Percentiles rank a stretch among this genome's conserved stretches.
Conservation (phyloP, 2,888 invertebrate genomes). For the Plebejus anna region DNA sequence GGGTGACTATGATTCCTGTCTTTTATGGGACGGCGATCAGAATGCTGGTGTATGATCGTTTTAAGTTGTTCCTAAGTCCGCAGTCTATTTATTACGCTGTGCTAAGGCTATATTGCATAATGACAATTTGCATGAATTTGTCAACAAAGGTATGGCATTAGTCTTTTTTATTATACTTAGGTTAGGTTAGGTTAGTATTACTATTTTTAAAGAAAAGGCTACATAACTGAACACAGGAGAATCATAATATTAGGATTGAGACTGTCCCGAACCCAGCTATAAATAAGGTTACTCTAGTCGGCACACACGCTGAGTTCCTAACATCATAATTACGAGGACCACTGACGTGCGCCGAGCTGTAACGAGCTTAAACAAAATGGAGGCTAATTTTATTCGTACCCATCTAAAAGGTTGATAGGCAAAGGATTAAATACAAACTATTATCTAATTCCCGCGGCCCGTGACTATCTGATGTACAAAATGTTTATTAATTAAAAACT, state of each 20-base stretch:
- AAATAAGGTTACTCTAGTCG: slow-evolving; percentile 36
- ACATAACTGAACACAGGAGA: too few relatives aligned
- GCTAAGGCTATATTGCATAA: too few relatives aligned
- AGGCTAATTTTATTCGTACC: slow-evolving; percentile 67
- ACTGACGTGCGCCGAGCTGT: slow-evolving; percentile 76
- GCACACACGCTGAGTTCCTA: slow-evolving; percentile 46
- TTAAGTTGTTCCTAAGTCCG: too few relatives aligned
- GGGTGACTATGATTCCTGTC: slow-evolving; percentile 51
- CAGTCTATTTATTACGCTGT: too few relatives aligned
- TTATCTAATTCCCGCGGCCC: slow-evolving; percentile 28
- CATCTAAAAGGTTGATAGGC: slow-evolving; percentile 59
- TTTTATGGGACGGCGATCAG: background rate
- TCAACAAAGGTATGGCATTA: too few relatives aligned
- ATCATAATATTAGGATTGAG: background rate
- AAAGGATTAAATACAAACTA: slow-evolving; percentile 26
- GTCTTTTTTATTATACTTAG: too few relatives aligned
- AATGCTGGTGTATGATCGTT: background rate
- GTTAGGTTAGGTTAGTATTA: too few relatives aligned
- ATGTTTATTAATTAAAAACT: slow-evolving; percentile 31
- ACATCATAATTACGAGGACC: slow-evolving; percentile 76
- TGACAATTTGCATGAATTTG: too few relatives aligned
- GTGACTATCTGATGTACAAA: slow-evolving; percentile 37
- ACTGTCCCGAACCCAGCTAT: background rate
- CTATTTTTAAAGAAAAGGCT: too few relatives aligned
- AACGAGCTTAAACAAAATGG: slow-evolving; percentile 78